Base-by-base conservation (phyloP, 1,140 invertebrate genomes). In the Euwallacea fornicatus region DNA sequence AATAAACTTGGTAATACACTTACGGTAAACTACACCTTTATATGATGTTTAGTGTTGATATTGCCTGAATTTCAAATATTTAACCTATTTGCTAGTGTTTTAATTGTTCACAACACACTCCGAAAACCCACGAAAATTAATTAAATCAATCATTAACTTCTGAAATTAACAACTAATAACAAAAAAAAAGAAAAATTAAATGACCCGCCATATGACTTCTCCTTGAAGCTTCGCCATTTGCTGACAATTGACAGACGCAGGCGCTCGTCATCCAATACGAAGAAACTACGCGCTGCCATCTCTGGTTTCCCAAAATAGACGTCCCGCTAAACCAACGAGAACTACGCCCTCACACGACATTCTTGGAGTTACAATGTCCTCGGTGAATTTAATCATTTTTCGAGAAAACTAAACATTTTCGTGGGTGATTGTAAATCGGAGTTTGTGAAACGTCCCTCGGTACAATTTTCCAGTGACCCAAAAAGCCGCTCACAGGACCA, bases 271-370 rank as follows among this genome's bases (percentile, higher is more conserved):
- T 10, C 46, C 46, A 50, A 50, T 50, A 1, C 21, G 21, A 50
- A 13, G 46, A 50, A 15, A 10, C 33, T 53, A 47, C 43, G 55
- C 73, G 73, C 73, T 54, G 81, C 81, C 81, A 82, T 82, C 81
- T 82, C 81, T 82, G 79, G 76, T 78, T 81, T 61, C 73, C 73
- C 74, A 56, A 72, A 75, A 79, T 75, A 81, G 78, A 76, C 78
- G 79, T 73, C 77, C 74, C 73, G 74, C 76, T 53, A n/a, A 11
- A 72, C 65, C 21, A 33, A 33, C 21, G 21, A 33, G 21, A 61
- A 70, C 71, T 77, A 87, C 85, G 85, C 85, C 85, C 85, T 87
- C 85, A 84, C 82, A 83, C 83, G 85, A 82, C 81, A 79, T 78
- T 82, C 79, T 79, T 75, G 76, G 81, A 83, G 82, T 85, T 85